Evolutionary conservation across 2,888 invertebrate species (phyloP), one percentile per base, ranked within the genome.

Genomic region (Amphiduros pacificus): DNA sequence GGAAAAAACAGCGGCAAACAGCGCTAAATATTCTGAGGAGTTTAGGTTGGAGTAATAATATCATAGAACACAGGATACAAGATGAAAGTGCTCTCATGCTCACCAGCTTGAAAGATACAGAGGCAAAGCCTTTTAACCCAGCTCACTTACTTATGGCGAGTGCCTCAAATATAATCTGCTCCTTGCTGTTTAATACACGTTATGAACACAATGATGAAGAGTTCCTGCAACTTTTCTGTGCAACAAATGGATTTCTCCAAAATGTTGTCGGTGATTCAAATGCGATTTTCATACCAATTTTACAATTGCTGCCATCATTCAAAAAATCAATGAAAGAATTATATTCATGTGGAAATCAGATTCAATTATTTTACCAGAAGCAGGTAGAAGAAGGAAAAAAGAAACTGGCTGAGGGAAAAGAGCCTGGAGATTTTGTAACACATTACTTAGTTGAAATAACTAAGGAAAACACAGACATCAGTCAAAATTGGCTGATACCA

Each of bases 401-500:
- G 5, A 44, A 44, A 17, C n/a, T 44, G n/a, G 44, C 5, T 6
- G 5, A 4, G n/a, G 44, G 44, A 44, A 22, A 11, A 44, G 44
- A 44, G 22, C 4, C 44, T 5, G 44, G 4, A n/a, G 44, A 44
- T 17, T 44, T 44, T 44, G 44, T 44, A 4, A 11, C 44, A 20
- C n/a, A 20, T 4, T 44, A 44, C 44, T 11, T 44, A 5, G 4
- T 20, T 6, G 44, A 44, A 44, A 5, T 44, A 4, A 22, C n/a
- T 6, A 9, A 5, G 22, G n/a, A 6, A 5, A 44, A 44, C 22
- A 4, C 44, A 26, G 17, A 49, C 22, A 56, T 56, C n/a, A 29
- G n/a, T 22, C 48, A 44, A n/a, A 49, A 56, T 28, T 56, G 56
- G 56, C 28, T 48, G 6, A 28, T 44, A 11, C 41, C 44, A 29